These are phyloP conservation scores for Donacobius atricapilla DNA, from an alignment of 2,113 vertebrate species.

Conservation along the genomic window DNA sequence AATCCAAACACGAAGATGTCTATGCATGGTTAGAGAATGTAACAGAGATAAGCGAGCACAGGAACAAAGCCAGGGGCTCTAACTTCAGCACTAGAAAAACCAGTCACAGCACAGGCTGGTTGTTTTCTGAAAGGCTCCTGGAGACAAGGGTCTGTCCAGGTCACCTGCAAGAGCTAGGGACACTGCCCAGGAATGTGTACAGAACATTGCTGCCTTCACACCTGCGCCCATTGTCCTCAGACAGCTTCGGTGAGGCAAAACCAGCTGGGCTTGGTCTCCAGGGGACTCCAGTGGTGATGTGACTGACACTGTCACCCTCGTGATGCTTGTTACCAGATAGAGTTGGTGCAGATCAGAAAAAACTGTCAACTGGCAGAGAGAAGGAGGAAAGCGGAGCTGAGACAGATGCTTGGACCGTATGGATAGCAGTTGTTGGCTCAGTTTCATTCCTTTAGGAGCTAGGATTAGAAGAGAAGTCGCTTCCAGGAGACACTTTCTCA, in stretches of 20 bases:
- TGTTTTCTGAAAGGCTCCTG: slow-evolving; percentile 6
- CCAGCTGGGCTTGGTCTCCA: background rate
- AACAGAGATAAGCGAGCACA: background rate
- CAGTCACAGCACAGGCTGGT: background rate
- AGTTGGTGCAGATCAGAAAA: background rate
- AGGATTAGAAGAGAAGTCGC: background rate
- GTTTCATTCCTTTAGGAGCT: background rate
- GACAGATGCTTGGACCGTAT: background rate
- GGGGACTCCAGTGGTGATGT: background rate
- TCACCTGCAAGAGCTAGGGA: background rate
- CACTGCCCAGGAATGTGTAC: background rate
- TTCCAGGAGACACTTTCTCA: background rate
- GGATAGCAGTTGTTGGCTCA: background rate
- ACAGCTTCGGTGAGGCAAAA: background rate
- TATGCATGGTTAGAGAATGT: background rate
- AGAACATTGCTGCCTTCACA: background rate
- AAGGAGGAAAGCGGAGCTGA: background rate
- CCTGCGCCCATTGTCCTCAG: background rate
- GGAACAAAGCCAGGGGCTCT: background rate
- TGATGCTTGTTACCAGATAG: background rate
- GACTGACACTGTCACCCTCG: background rate
- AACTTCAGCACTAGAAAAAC: slow-evolving; percentile 12
- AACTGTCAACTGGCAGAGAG: background rate
- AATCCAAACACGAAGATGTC: background rate
- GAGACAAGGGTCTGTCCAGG: background rate